Percentiles rank a stretch among this genome's conserved stretches.
phyloP scores from a whole-genome alignment of 2,113 vertebrate genomes.

The Ahaetulla prasina region DNA sequence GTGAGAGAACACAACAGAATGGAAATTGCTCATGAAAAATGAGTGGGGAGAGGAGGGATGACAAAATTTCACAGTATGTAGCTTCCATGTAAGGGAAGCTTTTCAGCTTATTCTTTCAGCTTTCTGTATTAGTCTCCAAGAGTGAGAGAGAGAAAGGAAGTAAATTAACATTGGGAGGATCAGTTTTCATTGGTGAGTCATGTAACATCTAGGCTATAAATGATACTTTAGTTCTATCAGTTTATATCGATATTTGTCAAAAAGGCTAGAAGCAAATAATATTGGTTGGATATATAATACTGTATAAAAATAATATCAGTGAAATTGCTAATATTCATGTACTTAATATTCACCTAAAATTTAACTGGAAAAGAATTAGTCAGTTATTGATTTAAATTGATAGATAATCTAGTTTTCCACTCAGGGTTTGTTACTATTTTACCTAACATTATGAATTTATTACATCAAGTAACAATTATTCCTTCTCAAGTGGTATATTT shows the following conservation, averaged over 20 bases:
- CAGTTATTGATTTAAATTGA: neutral
- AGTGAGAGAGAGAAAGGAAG: neutral
- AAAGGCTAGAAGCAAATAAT: neutral
- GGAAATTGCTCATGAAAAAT: conserved; percentile 25
- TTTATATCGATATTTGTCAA: neutral
- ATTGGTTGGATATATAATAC: neutral
- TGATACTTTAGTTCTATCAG: neutral
- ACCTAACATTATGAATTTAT: neutral
- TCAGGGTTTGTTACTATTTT: neutral
- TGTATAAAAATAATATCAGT: neutral
- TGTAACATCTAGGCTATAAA: neutral
- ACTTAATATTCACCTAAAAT: neutral
- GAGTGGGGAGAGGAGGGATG: conserved; percentile 1
- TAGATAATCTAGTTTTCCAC: neutral
- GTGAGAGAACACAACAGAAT: conserved; percentile 17
- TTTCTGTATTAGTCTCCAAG: conserved; percentile 11
- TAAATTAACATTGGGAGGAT: neutral
- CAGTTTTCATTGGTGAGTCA: conserved; percentile 1
- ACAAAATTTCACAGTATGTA: conserved; percentile 30
- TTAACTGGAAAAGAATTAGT: neutral
- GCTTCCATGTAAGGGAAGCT: conserved; percentile 8
- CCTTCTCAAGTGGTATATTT: neutral
- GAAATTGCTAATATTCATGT: neutral
- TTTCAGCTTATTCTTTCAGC: conserved; percentile 9
- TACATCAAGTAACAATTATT: neutral